Percentiles rank a stretch among this genome's conserved stretches.
These are phyloP conservation scores for Grammomys dolichurus DNA, from an alignment of 2,113 vertebrate genomes.

Conservation along the genomic window DNA sequence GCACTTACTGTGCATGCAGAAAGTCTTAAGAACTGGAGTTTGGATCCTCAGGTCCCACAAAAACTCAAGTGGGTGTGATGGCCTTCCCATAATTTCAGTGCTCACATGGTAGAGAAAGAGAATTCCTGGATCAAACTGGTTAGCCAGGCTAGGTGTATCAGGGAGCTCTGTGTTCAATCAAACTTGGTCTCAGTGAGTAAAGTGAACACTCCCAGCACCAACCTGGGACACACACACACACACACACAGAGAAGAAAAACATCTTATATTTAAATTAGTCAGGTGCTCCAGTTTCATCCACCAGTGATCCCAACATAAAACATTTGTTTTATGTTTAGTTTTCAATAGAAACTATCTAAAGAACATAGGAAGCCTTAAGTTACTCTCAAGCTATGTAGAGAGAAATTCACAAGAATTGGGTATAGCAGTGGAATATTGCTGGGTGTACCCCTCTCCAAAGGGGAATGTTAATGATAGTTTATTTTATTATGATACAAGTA, in stretches of 20 bases:
- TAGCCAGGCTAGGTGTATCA: background rate
- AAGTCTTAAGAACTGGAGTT: background rate
- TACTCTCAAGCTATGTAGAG: background rate
- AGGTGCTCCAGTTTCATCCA: background rate
- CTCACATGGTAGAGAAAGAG: background rate
- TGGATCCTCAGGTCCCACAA: background rate
- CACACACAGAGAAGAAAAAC: background rate
- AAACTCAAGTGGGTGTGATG: background rate
- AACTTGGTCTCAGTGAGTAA: background rate
- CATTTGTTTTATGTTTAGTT: background rate
- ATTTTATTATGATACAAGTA: conserved; percentile 7
- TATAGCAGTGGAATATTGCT: background rate
- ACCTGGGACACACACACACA: background rate
- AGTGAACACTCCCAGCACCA: background rate
- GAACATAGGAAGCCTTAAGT: background rate
- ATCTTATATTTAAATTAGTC: background rate
- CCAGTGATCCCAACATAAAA: background rate
- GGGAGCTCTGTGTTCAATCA: background rate
- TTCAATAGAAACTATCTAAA: background rate
- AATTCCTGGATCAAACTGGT: background rate
- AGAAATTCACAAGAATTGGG: background rate
- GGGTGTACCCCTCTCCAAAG: background rate
- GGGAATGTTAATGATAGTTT: background rate
- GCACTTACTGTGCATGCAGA: background rate
- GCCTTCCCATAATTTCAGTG: background rate